Evolutionary conservation across 2,113 vertebrate species (phyloP).

Genomic region (Cochlearius cochlearius): DNA sequence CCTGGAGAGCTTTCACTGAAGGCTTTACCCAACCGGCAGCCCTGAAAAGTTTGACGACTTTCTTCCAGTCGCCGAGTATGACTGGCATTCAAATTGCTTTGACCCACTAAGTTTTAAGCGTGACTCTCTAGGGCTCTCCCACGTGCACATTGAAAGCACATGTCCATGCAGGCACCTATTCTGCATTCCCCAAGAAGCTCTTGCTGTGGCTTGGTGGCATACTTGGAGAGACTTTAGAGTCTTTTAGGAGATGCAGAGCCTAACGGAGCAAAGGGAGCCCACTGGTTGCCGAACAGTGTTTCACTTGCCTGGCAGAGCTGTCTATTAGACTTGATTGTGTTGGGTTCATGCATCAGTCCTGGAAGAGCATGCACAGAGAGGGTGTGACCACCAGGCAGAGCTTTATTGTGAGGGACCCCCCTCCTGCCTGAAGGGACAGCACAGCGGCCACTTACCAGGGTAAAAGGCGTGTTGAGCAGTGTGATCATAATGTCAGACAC

Average conservation of each 20-base stretch:
- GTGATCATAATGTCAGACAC: conserved; percentile 71
- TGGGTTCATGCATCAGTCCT: neutral
- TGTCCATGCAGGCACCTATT: neutral
- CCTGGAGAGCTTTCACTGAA: neutral
- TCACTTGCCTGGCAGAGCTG: neutral
- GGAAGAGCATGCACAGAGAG: neutral
- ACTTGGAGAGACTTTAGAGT: neutral
- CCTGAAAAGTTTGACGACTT: neutral
- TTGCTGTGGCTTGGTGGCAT: neutral
- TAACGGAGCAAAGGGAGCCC: neutral
- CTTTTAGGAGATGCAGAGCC: neutral
- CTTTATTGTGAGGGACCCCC: neutral
- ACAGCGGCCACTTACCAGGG: conserved; percentile 44
- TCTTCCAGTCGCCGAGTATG: neutral
- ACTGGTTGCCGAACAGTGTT: neutral
- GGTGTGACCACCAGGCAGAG: neutral
- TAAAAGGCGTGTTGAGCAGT: conserved; percentile 66
- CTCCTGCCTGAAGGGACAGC: neutral
- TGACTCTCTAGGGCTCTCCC: neutral
- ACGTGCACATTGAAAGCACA: neutral
- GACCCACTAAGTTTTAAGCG: neutral
- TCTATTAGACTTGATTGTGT: neutral
- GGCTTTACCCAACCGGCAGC: neutral
- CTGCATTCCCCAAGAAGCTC: neutral
- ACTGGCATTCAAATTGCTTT: neutral